These are phyloP conservation scores for Gortyna flavago DNA, from an alignment of 2,888 invertebrate species.

Conservation along the genomic window DNA sequence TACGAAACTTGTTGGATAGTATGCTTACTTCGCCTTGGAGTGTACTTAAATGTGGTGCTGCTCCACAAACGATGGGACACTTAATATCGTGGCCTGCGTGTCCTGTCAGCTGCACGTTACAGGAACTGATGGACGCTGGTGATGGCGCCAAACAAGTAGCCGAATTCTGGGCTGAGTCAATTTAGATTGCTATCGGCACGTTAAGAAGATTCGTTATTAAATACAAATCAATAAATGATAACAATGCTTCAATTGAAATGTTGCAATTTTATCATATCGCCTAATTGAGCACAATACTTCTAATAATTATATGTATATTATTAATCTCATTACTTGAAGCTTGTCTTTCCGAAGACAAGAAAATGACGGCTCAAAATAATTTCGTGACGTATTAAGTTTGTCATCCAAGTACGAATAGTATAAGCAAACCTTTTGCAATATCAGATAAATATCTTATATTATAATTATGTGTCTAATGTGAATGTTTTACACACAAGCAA, in stretches of 20 bases:
- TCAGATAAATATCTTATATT: neutral
- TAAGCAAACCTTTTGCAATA: neutral
- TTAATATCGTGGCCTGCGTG: no score
- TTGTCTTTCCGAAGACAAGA: neutral
- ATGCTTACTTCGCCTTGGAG: no score
- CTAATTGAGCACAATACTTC: slow-evolving; percentile 23
- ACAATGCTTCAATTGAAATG: neutral
- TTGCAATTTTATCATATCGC: neutral
- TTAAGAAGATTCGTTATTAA: no score
- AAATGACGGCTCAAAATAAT: neutral
- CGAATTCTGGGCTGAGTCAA: no score
- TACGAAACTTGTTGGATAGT: no score
- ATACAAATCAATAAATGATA: neutral
- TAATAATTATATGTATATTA: neutral
- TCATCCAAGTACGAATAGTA: neutral
- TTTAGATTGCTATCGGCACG: no score
- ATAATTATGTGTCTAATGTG: neutral
- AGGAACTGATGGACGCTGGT: no score
- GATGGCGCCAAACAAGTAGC: no score
- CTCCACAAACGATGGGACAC: no score
- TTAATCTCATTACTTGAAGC: neutral
- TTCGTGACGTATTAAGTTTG: neutral
- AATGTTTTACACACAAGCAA: neutral
- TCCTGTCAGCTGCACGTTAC: no score
- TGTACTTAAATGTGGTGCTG: no score